Conservation (phyloP, 1,140 invertebrate species). For the Drosophila teissieri region DNA sequence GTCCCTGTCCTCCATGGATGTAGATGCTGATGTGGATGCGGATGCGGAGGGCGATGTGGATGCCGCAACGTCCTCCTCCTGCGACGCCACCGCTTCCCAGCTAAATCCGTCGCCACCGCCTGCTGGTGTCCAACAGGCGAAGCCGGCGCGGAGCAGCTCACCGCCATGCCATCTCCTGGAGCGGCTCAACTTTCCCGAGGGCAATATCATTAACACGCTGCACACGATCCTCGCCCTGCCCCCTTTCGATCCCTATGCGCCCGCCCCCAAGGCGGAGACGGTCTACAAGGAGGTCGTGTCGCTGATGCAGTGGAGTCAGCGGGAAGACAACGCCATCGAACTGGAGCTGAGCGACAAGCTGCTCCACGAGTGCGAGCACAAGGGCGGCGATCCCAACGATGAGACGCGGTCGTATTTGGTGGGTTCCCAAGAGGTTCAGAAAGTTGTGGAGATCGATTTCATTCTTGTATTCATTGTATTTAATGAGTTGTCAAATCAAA, state of each 20-base stretch:
- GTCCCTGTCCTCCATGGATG: conserved; percentile 68
- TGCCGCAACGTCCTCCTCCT: conserved; percentile 13
- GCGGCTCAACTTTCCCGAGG: conserved; percentile 68
- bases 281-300: conserved; percentile 75
- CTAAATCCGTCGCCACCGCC: conserved; percentile 43
- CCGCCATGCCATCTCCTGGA: conserved; percentile 69
- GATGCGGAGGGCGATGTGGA: conserved; percentile 32
- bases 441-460: not conserved
- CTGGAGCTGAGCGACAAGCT: conserved; percentile 74
- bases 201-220: conserved; percentile 72
- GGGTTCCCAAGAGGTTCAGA: not conserved
- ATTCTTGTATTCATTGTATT: not conserved
- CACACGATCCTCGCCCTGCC: conserved; percentile 77
- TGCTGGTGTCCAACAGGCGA: conserved; percentile 27
- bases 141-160: conserved; percentile 35
- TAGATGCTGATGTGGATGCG: conserved; percentile 48
- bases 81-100: conserved; percentile 18
- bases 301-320: conserved; percentile 74
- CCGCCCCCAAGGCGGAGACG: conserved; percentile 67
- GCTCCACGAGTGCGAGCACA: conserved; percentile 61
- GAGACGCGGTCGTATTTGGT: conserved; percentile 74
- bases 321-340: conserved; percentile 76
- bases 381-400: conserved; percentile 60
- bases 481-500: not conserved
- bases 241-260: conserved; percentile 77